Evolutionary conservation across 2,888 invertebrate species (phyloP).

Genomic region (Brachypterus glaber): DNA sequence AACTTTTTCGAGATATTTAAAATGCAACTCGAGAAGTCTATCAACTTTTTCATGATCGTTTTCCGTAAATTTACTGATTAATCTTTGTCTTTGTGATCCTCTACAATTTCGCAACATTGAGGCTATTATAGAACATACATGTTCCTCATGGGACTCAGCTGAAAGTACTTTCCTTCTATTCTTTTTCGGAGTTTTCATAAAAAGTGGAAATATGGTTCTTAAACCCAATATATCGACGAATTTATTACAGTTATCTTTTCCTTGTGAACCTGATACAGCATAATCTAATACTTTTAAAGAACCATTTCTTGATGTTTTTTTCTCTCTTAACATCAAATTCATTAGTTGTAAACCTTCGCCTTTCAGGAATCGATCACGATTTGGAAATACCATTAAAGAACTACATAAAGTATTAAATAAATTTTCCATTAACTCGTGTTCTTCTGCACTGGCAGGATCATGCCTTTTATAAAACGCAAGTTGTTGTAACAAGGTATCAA

Average conservation of each 20-base stretch:
- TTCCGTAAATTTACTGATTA: slow-evolving; percentile 93
- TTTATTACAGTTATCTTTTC: slow-evolving; percentile 92
- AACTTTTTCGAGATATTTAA: slow-evolving; percentile 92
- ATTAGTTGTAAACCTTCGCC: slow-evolving; percentile 98
- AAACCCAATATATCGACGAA: slow-evolving; percentile 96
- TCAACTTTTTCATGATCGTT: slow-evolving; percentile 98
- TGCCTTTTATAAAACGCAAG: slow-evolving; percentile 90
- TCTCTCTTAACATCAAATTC: slow-evolving; percentile 98
- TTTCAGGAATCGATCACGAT: slow-evolving; percentile 84
- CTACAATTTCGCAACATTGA: slow-evolving; percentile 89
- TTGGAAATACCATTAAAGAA: slow-evolving; percentile 76
- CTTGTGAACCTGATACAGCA: slow-evolving; percentile 89
- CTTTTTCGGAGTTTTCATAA: slow-evolving; percentile 96
- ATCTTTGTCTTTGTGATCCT: slow-evolving; percentile 79
- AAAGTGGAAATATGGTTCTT: slow-evolving; percentile 92
- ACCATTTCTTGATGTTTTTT: slow-evolving; percentile 92
- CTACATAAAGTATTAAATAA: slow-evolving; percentile 90
- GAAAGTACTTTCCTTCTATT: slow-evolving; percentile 65
- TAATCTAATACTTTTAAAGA: slow-evolving; percentile 96
- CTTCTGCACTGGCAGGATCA: slow-evolving; percentile 84
- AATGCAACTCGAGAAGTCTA: slow-evolving; percentile 88
- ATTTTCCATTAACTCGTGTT: slow-evolving; percentile 98
- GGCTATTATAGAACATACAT: slow-evolving; percentile 86
- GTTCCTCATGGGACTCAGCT: slow-evolving; percentile 89
- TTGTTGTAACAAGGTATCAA: slow-evolving; percentile 92